Base-by-base conservation (phyloP, 2,888 invertebrate genomes). In the Orchestes rusci region DNA sequence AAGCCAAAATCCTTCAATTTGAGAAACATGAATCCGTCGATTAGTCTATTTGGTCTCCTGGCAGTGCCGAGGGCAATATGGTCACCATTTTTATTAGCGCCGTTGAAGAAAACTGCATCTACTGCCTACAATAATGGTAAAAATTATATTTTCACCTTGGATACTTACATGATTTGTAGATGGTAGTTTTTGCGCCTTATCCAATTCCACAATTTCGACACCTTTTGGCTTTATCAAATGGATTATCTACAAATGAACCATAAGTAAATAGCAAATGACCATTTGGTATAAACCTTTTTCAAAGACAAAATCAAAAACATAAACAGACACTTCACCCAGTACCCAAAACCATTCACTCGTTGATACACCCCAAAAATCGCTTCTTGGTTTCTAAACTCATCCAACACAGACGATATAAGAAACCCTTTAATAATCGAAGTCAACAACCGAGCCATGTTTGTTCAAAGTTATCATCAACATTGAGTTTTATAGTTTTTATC, bases 51-150 rank as follows among this genome's bases (percentile, higher is more conserved):
- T 2, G 73, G 74, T 52, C 79, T 67, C 46, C 77, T 65, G 0
- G 80, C 79, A 8, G 76, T 67, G 1, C 79, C 80, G 34, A 76
- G 73, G 16, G 81, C 70, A 8, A 84, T 56, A 31, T 73, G 76
- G 43, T 71, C 70, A 1, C 80, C 83, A 34, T 76, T 69, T 37
- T 68, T 65, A 45, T 76, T 78, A 18, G 77, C 73, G 1, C 77
- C 77, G 58, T 79, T 79, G 57, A 77, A 78, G 54, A 77, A 79
- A 4, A 79, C 74, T 0, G 74, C 77, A 66, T 86, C 85, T 18
- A 83, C 76, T 3, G 82, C 79, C 79, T 83, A 61, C 41, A 70
- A 39, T 29, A 39, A 23, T 23, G 5, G 5, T 23, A 23, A 10
- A 5, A 23, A 39, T 37, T 12, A 15, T 19, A 28, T 38, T 29